Percentiles rank a stretch among this genome's conserved stretches.
Conservation (phyloP, 2,888 invertebrate species). For the Caenorhabditis sp. region DNA sequence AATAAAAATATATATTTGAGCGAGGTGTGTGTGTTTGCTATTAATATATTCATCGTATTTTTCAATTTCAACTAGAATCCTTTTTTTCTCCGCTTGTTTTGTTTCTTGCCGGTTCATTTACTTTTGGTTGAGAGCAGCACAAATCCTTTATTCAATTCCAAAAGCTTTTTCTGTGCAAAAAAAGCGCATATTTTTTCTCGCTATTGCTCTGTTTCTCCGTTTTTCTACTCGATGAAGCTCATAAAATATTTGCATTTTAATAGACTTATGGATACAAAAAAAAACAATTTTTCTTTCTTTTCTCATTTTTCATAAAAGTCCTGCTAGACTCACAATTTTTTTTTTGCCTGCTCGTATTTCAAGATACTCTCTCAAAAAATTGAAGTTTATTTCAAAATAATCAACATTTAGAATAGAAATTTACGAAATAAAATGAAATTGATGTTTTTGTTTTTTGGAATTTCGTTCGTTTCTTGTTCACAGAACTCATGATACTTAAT, state of each 20-base stretch:
- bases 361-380: neutral
- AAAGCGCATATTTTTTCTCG: neutral
- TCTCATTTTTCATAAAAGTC: slow-evolving; percentile 7
- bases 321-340: slow-evolving; percentile 3
- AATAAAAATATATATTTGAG: slow-evolving; percentile 29
- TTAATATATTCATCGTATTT: neutral
- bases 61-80: neutral
- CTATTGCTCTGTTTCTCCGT: neutral
- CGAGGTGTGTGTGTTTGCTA: slow-evolving; percentile 15
- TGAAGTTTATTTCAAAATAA: slow-evolving; percentile 13
- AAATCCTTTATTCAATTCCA: slow-evolving; percentile 1
- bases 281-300: slow-evolving; percentile 8
- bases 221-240: slow-evolving; percentile 3
- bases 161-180: neutral
- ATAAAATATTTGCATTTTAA: slow-evolving; percentile 23
- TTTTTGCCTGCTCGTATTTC: slow-evolving; percentile 10
- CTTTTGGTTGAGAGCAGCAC: neutral
- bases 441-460: slow-evolving; percentile 5
- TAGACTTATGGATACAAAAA: slow-evolving; percentile 9
- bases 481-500: neutral
- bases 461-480: neutral
- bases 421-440: slow-evolving; percentile 4
- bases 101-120: slow-evolving; percentile 2
- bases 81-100: neutral
- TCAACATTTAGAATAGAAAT: slow-evolving; percentile 2